Base-by-base conservation (phyloP, 2,113 vertebrate genomes). In the Orcinus orca region DNA sequence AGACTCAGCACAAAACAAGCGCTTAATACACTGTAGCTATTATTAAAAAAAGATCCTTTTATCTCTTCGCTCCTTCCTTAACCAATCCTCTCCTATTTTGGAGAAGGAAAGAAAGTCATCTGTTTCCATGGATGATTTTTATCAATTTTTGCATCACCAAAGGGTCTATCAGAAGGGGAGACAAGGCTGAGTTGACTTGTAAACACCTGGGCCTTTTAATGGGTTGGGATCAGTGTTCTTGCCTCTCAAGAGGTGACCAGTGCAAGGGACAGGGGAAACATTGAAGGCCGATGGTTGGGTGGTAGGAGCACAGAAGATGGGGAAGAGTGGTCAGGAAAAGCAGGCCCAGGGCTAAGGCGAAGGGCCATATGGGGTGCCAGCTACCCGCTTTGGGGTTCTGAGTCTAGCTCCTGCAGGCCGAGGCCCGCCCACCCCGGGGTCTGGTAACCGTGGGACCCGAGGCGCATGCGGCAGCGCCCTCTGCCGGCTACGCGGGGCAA, bases 391-490 rank as follows among this genome's bases (percentile, higher is more conserved):
- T 0, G 4, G 77, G 47, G 41, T 86, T 55, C 47, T 5, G 44
- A 62, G 44, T n/a, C 47, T 29, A 1, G 50, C 10, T 7, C 36
- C 68, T 14, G 68, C 41, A 29, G 63, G 53, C 41, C 0, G 15
- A 92, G 63, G 80, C 53, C 38, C 13, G 62, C 55, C 33, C 5
- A 63, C 47, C 44, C 33, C 15, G 3, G 18, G 65, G 33, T 63
- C 60, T 55, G 70, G 33, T 5, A 90, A n/a, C 17, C 1, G 5
- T 26, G 81, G 63, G 74, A 53, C 63, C 81, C 26, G 53, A 87
- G 60, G 92, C 79, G 79, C 86, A 53, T 95, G 97, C 95, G 74
- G 92, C 98, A 96, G 97, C 87, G 96, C 98, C 96, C 97, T 97
- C 98, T 98, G 97, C 96, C 41, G 97, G 95, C 60, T 12, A 0